Base-by-base conservation (phyloP, 2,797 vertebrate genomes). In the Pipistrellus kuhlii region DNA sequence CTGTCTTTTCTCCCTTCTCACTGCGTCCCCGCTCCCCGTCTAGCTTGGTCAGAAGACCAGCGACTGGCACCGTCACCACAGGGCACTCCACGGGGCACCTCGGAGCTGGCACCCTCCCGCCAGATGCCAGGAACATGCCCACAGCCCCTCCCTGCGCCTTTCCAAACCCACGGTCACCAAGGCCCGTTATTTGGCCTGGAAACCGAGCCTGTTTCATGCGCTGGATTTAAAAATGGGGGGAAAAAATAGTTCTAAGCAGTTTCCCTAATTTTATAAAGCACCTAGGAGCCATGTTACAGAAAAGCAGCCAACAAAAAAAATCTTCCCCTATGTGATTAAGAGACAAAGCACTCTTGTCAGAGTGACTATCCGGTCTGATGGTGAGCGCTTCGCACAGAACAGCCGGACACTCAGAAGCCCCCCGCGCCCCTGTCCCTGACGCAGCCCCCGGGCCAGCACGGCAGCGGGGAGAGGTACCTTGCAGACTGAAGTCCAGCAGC, bases 401-500 rank as follows among this genome's bases (percentile, higher is more conserved):
- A 44, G 44, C 8, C 44, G 9, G 8, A 93, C 46, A 44, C 20
- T 83, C 90, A 57, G 88, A 96, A 80, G 96, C 95, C 96, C 3
- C 20, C 62, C 11, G 46, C 3, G 27, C 48, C 15, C 84, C 71
- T 55, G 84, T 46, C 68, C 93, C 57, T 62, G 85, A 96, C 94
- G 71, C 68, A 91, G 72, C 3, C 90, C 84, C 46, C 12, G 46
- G 13, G 46, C 46, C 44, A 2, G 9, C 44, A 10, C 44, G 1
- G 44, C 44, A 46, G 44, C 10, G 44, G 44, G 44, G 11, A 46
- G 44, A 46, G 44, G 86, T 98, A 99, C 99, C 99, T 99, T 99
- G 99, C 97, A 99, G 94, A 51, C 99, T 99, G 98, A 99, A 99
- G 98, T 99, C 99, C 97, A 99, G 98, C 97, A 99, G 98, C 69